Evolutionary conservation across 2,888 invertebrate genomes (phyloP).

Genomic region (Gasteruption jaculator): DNA sequence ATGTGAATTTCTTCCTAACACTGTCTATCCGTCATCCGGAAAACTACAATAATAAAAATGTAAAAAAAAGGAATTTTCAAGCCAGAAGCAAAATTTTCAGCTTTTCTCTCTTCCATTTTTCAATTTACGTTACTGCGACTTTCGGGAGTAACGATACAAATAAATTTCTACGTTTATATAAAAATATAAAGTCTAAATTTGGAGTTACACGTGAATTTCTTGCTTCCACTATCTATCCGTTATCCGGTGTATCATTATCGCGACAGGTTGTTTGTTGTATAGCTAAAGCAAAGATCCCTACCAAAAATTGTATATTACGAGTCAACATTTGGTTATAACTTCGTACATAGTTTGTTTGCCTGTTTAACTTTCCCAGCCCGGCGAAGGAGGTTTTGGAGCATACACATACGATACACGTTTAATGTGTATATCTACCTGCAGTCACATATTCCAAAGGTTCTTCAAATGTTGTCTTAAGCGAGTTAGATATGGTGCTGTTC

Average conservation of each 20-base stretch:
- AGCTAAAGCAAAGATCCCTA: conserved; percentile 28
- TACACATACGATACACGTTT: too few relatives aligned
- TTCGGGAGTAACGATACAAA: too few relatives aligned
- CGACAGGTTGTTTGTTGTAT: conserved; percentile 47
- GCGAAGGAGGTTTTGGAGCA: conserved; percentile 27
- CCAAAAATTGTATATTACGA: conserved; percentile 43
- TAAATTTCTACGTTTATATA: too few relatives aligned
- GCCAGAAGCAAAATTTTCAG: too few relatives aligned
- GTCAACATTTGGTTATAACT: conserved; percentile 47
- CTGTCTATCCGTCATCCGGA: too few relatives aligned
- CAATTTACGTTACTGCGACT: too few relatives aligned
- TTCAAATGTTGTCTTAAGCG: conserved; percentile 47
- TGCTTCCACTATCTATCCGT: conserved; percentile 14
- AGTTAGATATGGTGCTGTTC: conserved; percentile 44
- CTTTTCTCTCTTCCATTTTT: too few relatives aligned
- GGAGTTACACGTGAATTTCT: too few relatives aligned
- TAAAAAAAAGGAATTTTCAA: too few relatives aligned
- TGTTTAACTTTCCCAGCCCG: conserved; percentile 51
- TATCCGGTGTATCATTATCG: conserved; percentile 44
- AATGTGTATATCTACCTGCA: conserved; percentile 39
- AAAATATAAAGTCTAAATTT: too few relatives aligned
- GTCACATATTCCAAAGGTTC: conserved; percentile 33
- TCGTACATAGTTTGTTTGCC: conserved; percentile 41
- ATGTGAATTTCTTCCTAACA: too few relatives aligned
- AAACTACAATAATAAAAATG: too few relatives aligned